Evolutionary conservation across 2,113 vertebrate genomes (phyloP), one percentile per base, ranked within the genome.

Genomic region (Lepisosteus osseus): DNA sequence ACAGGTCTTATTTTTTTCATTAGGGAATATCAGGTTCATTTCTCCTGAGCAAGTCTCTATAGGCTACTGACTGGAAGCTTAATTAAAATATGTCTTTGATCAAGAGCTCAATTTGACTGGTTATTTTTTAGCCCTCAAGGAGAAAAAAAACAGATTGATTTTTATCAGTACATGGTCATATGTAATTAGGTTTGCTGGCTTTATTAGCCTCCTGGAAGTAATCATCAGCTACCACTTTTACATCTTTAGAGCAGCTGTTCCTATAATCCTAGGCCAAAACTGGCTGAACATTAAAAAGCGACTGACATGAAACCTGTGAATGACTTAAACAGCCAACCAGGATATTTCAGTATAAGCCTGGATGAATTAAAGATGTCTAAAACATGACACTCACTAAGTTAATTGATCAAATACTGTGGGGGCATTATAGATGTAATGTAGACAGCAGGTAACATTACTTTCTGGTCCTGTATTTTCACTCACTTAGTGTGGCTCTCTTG

Each of bases 231-330:
- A 54, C 64, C 54, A 61, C 70, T 74, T 65, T 64, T 61, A 40
- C 78, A 79, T 77, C 75, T 79, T 72, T 67, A 71, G 74, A 62
- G 64, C 67, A 76, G 71, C 74, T 74, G 73, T 66, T 80, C 54
- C 59, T 61, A 54, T 72, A 68, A 72, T 76, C 68, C 43, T 44
- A 17, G 69, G 61, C 75, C 65, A 71, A 69, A 76, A 75, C 72
- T 64, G 9, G 62, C 15, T 9, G 14, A 47, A 57, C 59, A 61
- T 65, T 72, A 66, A 67, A 68, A 59, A 12, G 63, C 64, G 61
- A 71, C 73, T 29, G 29, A 29, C 29, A 29, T 29, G 29, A 29
- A 29, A 29, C 29, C 29, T 29, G 29, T 29, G 29, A 29, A 29
- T 29, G 29, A 29, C 29, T 29, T 29, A 29, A 29, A 29, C 29